phyloP scores from a whole-genome alignment of 2,797 vertebrate genomes.

The Macropodus opercularis region DNA sequence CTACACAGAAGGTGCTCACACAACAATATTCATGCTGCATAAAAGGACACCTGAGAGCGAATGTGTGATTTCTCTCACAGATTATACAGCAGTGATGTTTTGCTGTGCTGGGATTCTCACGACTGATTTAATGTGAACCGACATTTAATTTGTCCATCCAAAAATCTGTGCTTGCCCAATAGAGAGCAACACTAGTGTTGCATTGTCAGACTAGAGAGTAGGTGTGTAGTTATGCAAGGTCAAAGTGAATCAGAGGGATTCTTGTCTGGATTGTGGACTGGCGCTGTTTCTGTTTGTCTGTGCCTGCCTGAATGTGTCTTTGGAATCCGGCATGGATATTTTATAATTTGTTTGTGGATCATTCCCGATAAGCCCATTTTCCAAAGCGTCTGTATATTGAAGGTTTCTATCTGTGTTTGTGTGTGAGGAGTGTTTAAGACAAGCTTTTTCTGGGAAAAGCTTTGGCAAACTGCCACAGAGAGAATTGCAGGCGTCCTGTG shows the following conservation, averaged over 20 bases:
- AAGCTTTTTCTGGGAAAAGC: constrained; percentile 66
- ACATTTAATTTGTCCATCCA: constrained; percentile 10
- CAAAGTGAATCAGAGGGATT: constrained; percentile 54
- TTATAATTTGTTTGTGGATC: constrained; percentile 36
- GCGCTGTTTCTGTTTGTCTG: constrained; percentile 24
- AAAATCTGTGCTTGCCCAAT: constrained; percentile 18
- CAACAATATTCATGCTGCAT: constrained; percentile 10
- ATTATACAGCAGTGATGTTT: constrained; percentile 3
- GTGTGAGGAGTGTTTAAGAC: constrained; percentile 48
- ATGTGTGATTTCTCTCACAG: constrained; percentile 13
- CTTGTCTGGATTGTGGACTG: neutral
- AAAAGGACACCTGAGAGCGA: constrained; percentile 17
- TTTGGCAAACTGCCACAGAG: constrained; percentile 53
- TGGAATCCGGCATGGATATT: constrained; percentile 27
- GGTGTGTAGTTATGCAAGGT: constrained; percentile 57
- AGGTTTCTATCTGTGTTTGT: constrained; percentile 9
- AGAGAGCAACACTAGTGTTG: constrained; percentile 10
- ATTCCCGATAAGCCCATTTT: constrained; percentile 34
- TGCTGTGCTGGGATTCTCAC: constrained; percentile 5
- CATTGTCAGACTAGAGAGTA: constrained; percentile 47
- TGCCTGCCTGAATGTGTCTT: constrained; percentile 19
- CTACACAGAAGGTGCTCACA: constrained; percentile 20
- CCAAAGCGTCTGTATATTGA: constrained; percentile 27
- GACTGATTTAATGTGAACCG: neutral
- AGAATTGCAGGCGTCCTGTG: constrained; percentile 51